A percentile compares a stretch with the other conserved stretches of the same genome.
phyloP scores from a whole-genome alignment of 2,113 vertebrate genomes.

The Lepus europaeus region DNA sequence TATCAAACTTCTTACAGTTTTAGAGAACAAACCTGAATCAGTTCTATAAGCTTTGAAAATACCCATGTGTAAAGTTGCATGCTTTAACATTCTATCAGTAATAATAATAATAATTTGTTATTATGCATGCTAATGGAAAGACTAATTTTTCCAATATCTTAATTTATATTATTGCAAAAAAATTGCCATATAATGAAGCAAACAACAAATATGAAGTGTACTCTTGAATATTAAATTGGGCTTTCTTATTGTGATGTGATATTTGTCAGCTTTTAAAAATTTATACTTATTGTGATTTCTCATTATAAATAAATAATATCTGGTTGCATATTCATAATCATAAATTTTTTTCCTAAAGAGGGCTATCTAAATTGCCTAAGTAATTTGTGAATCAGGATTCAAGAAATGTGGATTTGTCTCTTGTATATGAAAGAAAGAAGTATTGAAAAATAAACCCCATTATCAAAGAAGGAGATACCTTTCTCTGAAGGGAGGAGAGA shows the following conservation, averaged over 20 bases:
- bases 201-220: neutral
- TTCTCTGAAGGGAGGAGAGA: too few species aligned
- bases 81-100: neutral
- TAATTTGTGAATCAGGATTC: neutral
- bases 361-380: neutral
- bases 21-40: neutral
- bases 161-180: neutral
- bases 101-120: slow-evolving; percentile 9
- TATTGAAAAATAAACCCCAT: neutral
- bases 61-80: neutral
- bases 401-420: neutral
- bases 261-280: slow-evolving; percentile 1
- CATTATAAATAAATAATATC: slow-evolving; percentile 37
- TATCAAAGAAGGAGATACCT: neutral
- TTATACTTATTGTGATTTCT: slow-evolving; percentile 32
- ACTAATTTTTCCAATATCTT: neutral
- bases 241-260: neutral
- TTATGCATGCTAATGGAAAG: neutral
- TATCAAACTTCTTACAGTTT: neutral
- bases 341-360: neutral
- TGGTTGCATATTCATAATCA: slow-evolving; percentile 2
- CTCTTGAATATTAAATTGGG: neutral
- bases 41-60: neutral
- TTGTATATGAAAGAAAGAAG: neutral
- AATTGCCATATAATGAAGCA: neutral